Evolutionary conservation across 1,140 invertebrate genomes (phyloP).

Genomic region (Lepidostoma basale): DNA sequence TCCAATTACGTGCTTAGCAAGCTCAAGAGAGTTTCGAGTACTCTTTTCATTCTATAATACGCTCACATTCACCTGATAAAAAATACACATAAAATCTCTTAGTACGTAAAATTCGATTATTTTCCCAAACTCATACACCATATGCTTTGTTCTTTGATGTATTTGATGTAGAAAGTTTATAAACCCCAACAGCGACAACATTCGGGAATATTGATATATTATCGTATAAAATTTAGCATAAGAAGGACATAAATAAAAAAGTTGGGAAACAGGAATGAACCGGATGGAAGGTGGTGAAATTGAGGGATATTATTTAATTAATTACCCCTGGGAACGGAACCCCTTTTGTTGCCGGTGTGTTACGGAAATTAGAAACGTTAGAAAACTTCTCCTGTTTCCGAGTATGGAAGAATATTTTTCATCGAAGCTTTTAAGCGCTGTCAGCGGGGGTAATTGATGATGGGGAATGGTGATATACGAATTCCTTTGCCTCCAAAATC

Average conservation of each 20-base stretch:
- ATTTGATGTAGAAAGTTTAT: too few species aligned
- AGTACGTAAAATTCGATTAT: too few species aligned
- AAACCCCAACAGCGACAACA: too few species aligned
- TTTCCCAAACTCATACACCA: too few species aligned
- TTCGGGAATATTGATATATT: too few species aligned
- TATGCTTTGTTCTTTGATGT: too few species aligned
- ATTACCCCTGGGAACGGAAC: constrained; percentile 18
- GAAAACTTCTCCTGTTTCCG: constrained; percentile 15
- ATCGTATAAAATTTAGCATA: not conserved
- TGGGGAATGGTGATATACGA: constrained; percentile 1
- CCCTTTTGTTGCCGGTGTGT: constrained; percentile 6
- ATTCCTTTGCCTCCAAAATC: too few species aligned
- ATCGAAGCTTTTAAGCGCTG: constrained; percentile 28
- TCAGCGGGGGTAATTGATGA: constrained; percentile 25
- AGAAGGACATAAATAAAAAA: not conserved
- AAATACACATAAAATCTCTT: too few species aligned
- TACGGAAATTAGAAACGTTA: constrained; percentile 12
- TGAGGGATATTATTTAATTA: constrained; percentile 23
- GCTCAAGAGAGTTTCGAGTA: too few species aligned
- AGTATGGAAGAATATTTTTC: constrained; percentile 20
- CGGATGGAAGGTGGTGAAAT: constrained; percentile 6
- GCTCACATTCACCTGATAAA: too few species aligned
- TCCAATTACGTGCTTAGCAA: too few species aligned
- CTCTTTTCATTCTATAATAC: too few species aligned
- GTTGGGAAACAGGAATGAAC: not conserved